Evolutionary conservation across 2,113 vertebrate genomes (phyloP), one percentile per base, ranked within the genome.

Genomic region (Dissostichus mawsoni): DNA sequence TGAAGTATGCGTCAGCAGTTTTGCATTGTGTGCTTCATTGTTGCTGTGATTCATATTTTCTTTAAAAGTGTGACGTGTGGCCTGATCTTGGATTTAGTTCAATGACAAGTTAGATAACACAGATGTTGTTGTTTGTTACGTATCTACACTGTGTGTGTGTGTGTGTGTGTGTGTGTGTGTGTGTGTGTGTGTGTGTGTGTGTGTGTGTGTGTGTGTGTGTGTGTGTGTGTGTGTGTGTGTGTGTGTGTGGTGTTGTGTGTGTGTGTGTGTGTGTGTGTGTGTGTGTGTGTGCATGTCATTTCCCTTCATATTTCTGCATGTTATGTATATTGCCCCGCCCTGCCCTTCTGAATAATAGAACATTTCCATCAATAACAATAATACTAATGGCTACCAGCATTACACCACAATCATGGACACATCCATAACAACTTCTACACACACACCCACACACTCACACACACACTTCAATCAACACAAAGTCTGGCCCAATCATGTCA

Each of bases 401-500:
- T 92, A 90, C 84, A 85, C 82, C 78, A 84, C 85, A 81, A 83
- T 90, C 89, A 85, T 76, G 63, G 68, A 73, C 85, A 82, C 88
- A 92, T 88, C 80, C 81, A 91, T 87, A 85, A 87, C 83, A 89
- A 78, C 64, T 79, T 51, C 80, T 55, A 76, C 78, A 59, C 29
- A 52, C 69, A 68, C 23, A 14, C 25, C 18, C 23, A 51, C 61
- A 74, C 78, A 66, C 23, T 29, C 51, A 57, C 23, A 56, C 74
- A 71, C 74, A 73, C 88, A 82, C 91, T 89, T 92, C 91, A 92
- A 91, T 93, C 82, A 45, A 93, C 94, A 94, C 90, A 87, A 66
- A 67, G 92, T 87, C 87, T 91, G 94, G 87, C 81, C 91, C 90
- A 92, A 94, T 93, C 89, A 76, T 92, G 94, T 94, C 94, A 94